Percentiles rank a stretch among this genome's conserved stretches.
Evolutionary conservation across 1,140 invertebrate species (phyloP).

Genomic region (Homarus americanus): DNA sequence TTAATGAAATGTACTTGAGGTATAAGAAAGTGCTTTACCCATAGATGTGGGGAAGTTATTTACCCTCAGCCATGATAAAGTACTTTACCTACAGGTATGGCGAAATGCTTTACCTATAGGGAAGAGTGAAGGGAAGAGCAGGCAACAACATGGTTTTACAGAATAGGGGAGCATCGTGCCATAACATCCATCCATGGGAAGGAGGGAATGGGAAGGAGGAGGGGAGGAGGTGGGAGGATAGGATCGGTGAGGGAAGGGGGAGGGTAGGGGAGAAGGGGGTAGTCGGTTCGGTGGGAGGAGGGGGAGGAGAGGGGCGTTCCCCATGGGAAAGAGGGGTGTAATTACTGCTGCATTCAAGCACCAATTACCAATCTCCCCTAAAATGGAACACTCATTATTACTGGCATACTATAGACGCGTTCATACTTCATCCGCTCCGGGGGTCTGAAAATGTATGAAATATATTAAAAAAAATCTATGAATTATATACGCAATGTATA

Average conservation of each 20-base stretch:
- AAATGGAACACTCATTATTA: constrained; percentile 36
- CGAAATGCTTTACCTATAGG: not conserved
- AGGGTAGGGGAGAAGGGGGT: not conserved
- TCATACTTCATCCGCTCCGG: constrained; percentile 8
- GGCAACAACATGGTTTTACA: not conserved
- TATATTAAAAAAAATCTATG: constrained; percentile 17
- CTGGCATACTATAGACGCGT: not conserved
- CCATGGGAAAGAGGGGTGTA: constrained; percentile 32
- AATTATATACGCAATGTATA: not conserved
- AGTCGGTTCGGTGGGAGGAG: not conserved
- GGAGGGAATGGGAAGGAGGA: not conserved
- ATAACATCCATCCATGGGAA: not conserved
- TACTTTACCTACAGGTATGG: too few species aligned
- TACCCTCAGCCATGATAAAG: too few species aligned
- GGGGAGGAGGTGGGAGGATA: not conserved
- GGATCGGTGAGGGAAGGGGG: constrained; percentile 7
- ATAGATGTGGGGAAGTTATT: too few species aligned
- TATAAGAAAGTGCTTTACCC: too few species aligned
- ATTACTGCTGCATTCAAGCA: constrained; percentile 41
- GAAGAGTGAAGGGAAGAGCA: not conserved
- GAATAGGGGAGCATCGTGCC: not conserved
- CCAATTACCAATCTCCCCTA: constrained; percentile 43
- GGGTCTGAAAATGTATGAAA: constrained; percentile 22
- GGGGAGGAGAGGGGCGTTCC: not conserved
- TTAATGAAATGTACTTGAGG: too few species aligned